Base-by-base conservation (phyloP, 2,888 invertebrate species). In the Cephus nigrinus region DNA sequence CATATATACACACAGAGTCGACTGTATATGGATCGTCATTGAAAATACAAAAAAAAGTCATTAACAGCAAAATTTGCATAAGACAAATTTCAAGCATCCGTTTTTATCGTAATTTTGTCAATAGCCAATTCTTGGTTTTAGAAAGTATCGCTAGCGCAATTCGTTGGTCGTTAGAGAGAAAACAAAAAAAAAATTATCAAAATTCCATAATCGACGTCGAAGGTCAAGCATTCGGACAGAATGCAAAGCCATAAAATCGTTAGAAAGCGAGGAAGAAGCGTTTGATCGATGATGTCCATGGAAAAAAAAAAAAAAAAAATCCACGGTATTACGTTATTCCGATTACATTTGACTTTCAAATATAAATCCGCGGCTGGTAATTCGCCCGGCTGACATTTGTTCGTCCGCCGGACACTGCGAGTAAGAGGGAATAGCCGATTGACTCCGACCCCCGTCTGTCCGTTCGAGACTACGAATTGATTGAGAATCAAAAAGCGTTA, bases 331-430 rank as follows among this genome's bases (percentile, higher is more conserved):
- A 31, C 71, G 71, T 31, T 32, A 71, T 71, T 71, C 32, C 71
- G 30, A 71, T 71, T 71, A 32, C 23, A 71, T 71, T 71, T 71
- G 71, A 71, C 31, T 71, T 71, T 71, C 71, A 71, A 71, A 71
- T 15, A 3, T 35, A 35, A 71, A 71, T 31, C 11, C 31, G 71
- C 30, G 2, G 5, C 71, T 31, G 71, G 23, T 55, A 23, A 55
- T 55, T 55, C 23, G 55, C 23, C 23, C 55, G 55, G 55, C 23
- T 55, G 55, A 55, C 55, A 23, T 55, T 55, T 23, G 9, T 23
- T 23, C 9, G 23, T 23, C 23, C 23, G 55, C 23, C 55, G 2
- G 55, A 55, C 23, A 12, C 9, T 55, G 55, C 15, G 9, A 23
- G 23, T 55, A 55, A 9, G 23, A 55, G 55, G 55, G 55, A 55